Conservation (phyloP, 2,797 vertebrate genomes). For the Anabas testudineus region DNA sequence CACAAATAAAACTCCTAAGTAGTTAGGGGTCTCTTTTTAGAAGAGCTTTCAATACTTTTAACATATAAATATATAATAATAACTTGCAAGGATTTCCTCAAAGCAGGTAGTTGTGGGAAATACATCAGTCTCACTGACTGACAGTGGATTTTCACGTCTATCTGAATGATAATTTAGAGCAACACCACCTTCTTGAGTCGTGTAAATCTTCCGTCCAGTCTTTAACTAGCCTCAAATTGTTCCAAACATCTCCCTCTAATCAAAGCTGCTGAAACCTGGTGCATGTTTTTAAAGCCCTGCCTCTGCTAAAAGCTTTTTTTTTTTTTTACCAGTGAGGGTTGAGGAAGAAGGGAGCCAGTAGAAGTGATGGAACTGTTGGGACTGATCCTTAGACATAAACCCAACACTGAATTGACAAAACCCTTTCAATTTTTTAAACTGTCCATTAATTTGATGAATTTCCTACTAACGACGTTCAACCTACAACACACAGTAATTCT, state of each 20-base stretch:
- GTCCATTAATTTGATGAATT: conserved; percentile 19
- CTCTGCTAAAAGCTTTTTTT: conserved; percentile 69
- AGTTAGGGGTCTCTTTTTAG: too few relatives aligned
- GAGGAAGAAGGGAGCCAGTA: background rate
- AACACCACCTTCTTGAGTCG: background rate
- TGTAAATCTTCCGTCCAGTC: conserved; percentile 34
- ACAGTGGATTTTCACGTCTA: conserved; percentile 12
- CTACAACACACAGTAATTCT: conserved; percentile 11
- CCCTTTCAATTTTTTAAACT: conserved; percentile 1
- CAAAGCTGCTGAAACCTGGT: conserved; percentile 78
- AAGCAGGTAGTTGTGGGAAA: conserved; percentile 14
- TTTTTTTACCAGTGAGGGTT: conserved; percentile 55
- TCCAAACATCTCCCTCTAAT: conserved; percentile 28
- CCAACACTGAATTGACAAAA: background rate
- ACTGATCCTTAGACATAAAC: conserved; percentile 12
- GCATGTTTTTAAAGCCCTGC: conserved; percentile 75
- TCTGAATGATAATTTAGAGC: background rate
- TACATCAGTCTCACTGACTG: conserved; percentile 60
- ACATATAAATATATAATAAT: too few relatives aligned
- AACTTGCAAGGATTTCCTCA: background rate
- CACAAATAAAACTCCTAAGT: too few relatives aligned
- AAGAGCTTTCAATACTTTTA: too few relatives aligned
- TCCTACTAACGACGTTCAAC: conserved; percentile 64
- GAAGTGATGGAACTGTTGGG: conserved; percentile 4
- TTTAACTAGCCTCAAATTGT: conserved; percentile 28